Conservation (phyloP, 2,888 invertebrate species). For the Galerucella calmariensis region DNA sequence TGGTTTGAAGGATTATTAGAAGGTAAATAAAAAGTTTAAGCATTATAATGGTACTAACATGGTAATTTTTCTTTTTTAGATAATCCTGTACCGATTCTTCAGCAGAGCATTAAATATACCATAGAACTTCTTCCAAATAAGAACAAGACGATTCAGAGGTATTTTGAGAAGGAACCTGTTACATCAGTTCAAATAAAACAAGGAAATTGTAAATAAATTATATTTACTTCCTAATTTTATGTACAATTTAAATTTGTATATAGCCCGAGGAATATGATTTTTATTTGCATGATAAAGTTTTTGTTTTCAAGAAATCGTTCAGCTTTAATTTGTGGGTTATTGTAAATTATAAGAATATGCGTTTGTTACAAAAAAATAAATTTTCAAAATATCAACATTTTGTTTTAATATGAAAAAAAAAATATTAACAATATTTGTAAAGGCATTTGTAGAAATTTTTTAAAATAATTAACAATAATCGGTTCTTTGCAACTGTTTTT, state of each 20-base stretch:
- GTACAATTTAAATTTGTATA: slow-evolving; percentile 6
- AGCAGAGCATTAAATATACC: slow-evolving; percentile 19
- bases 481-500: not conserved
- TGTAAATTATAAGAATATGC: not conserved
- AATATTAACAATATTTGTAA: too few species aligned
- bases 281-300: too few species aligned
- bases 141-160: not conserved
- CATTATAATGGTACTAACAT: not conserved
- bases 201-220: slow-evolving; percentile 4
- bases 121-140: slow-evolving; percentile 25
- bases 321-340: slow-evolving; percentile 1
- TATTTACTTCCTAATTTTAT: slow-evolving; percentile 7
- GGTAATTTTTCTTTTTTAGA: slow-evolving; percentile 32
- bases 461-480: not conserved
- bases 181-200: slow-evolving; percentile 5
- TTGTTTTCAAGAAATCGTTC: not conserved
- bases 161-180: not conserved
- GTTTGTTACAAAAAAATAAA: not conserved
- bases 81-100: slow-evolving; percentile 31
- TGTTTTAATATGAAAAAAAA: not conserved
- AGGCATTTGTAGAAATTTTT: too few species aligned
- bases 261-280: not conserved
- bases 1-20: slow-evolving; percentile 49
- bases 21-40: slow-evolving; percentile 46
- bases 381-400: slow-evolving; percentile 1